These are phyloP conservation scores for Cephus pygmeus DNA, from an alignment of 2,888 invertebrate genomes.

Conservation along the genomic window DNA sequence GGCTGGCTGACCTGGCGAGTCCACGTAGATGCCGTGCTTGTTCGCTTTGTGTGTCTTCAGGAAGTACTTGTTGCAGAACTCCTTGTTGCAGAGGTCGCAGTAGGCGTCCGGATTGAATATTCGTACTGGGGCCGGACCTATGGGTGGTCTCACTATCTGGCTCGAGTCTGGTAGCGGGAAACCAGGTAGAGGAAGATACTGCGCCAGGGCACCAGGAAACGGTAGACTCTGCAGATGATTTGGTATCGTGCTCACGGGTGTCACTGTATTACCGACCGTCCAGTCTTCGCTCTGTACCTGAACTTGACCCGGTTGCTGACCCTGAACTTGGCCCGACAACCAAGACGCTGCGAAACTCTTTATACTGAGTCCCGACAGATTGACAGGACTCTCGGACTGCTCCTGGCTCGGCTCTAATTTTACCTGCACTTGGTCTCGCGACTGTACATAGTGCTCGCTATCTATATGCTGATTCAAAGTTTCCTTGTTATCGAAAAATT, in stretches of 20 bases:
- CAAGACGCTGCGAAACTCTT: slow-evolving; percentile 57
- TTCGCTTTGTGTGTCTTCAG: slow-evolving; percentile 98
- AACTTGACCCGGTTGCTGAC: slow-evolving; percentile 39
- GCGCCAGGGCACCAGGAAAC: slow-evolving; percentile 53
- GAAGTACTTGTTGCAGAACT: slow-evolving; percentile 99
- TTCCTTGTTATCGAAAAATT: slow-evolving; percentile 52
- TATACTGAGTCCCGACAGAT: slow-evolving; percentile 56
- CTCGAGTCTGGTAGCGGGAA: slow-evolving; percentile 68
- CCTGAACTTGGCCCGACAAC: slow-evolving; percentile 41
- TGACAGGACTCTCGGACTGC: slow-evolving; percentile 54
- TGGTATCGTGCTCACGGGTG: slow-evolving; percentile 58
- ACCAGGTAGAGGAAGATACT: slow-evolving; percentile 68
- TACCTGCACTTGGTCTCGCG: slow-evolving; percentile 28
- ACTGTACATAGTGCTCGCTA: slow-evolving; percentile 46
- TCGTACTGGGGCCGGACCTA: slow-evolving; percentile 67
- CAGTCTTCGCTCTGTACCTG: slow-evolving; percentile 61
- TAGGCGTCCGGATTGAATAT: slow-evolving; percentile 98
- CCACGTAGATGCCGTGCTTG: slow-evolving; percentile 93
- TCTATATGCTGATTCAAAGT: slow-evolving; percentile 53
- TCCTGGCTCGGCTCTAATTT: slow-evolving; percentile 47
- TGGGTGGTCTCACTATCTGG: slow-evolving; percentile 68
- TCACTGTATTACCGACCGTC: slow-evolving; percentile 61
- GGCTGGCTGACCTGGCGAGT: slow-evolving; percentile 58
- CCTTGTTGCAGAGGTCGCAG: slow-evolving; percentile 97
- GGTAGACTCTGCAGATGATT: slow-evolving; percentile 54